phyloP scores from a whole-genome alignment of 2,797 vertebrate genomes.

The Pseudochirops corinnae region DNA sequence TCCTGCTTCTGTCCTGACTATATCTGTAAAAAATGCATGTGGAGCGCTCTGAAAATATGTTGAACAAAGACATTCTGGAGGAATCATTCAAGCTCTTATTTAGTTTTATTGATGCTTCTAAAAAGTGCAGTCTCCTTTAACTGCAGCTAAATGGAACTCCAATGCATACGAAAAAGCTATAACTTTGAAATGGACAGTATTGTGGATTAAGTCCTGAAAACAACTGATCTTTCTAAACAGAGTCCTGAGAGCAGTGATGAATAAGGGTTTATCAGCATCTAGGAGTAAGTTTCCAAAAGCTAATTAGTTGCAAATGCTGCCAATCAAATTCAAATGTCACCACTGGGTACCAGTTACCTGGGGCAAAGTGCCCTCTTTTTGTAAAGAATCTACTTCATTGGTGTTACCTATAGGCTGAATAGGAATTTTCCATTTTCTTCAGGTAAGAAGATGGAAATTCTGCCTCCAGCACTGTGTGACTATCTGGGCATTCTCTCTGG shows the following conservation, averaged over 20 bases:
- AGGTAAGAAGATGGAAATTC: not conserved
- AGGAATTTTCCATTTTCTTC: not conserved
- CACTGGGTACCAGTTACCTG: constrained; percentile 3
- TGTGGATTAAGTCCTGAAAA: not conserved
- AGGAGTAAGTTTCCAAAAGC: not conserved
- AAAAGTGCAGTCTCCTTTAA: not conserved
- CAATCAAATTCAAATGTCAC: not conserved
- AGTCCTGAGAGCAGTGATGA: not conserved
- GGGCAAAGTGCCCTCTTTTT: not conserved
- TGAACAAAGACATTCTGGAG: not conserved
- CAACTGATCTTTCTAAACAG: constrained; percentile 4
- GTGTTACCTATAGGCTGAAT: not conserved
- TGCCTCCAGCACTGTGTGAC: not conserved
- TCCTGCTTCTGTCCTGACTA: not conserved
- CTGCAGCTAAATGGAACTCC: constrained; percentile 14
- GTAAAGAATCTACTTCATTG: constrained; percentile 13
- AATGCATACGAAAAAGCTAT: constrained; percentile 17
- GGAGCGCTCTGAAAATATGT: constrained; percentile 7
- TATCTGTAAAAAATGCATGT: not conserved
- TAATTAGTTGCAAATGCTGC: not conserved
- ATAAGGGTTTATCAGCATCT: constrained; percentile 4
- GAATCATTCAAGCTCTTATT: constrained; percentile 6
- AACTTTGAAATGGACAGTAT: not conserved
- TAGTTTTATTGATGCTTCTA: not conserved
- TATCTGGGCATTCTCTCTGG: not conserved